Percentiles rank a stretch among this genome's conserved stretches.
phyloP scores from a whole-genome alignment of 1,140 invertebrate genomes.

The Bicyclus anynana region DNA sequence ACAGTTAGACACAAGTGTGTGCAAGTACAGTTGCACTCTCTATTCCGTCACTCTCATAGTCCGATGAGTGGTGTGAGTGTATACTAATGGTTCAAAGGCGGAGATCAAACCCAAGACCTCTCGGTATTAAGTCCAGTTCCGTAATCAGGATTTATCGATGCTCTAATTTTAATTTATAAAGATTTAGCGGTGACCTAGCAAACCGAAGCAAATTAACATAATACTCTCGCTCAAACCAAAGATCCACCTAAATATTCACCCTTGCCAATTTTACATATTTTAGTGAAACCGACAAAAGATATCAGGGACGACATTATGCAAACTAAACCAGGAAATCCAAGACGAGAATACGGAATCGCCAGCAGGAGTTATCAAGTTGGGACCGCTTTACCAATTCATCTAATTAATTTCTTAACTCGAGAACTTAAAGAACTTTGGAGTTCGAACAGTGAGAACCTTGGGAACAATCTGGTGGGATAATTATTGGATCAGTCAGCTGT shows the following conservation, averaged over 20 bases:
- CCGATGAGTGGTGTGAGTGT: too few relatives aligned
- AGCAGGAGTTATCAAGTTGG: constrained; percentile 35
- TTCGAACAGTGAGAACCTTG: constrained; percentile 23
- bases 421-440: constrained; percentile 25
- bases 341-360: not conserved
- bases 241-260: constrained; percentile 20
- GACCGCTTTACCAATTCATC: constrained; percentile 32
- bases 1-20: too few relatives aligned
- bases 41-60: too few relatives aligned
- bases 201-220: too few relatives aligned
- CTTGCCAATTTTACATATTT: constrained; percentile 7
- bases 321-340: constrained; percentile 7
- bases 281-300: not conserved
- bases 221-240: too few relatives aligned
- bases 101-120: too few relatives aligned
- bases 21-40: too few relatives aligned
- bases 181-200: too few relatives aligned
- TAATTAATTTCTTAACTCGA: constrained; percentile 54
- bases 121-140: too few relatives aligned
- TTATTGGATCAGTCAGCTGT: constrained; percentile 25
- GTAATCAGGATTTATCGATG: too few relatives aligned
- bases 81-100: too few relatives aligned
- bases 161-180: too few relatives aligned
- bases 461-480: constrained; percentile 36
- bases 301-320: constrained; percentile 15